These are phyloP conservation scores for Ormia ochracea DNA, from an alignment of 2,888 invertebrate genomes.

Conservation along the genomic window DNA sequence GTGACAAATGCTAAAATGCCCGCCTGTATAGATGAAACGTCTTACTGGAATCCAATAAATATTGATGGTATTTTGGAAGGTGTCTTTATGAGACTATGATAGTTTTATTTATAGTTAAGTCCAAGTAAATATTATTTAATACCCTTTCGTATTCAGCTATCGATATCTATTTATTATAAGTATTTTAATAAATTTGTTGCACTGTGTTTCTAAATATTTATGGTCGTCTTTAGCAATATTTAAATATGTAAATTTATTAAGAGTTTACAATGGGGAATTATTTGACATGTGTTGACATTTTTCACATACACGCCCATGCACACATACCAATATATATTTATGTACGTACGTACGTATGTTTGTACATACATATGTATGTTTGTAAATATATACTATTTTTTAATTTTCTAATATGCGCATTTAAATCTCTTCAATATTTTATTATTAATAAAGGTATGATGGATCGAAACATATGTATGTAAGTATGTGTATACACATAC, in stretches of 20 bases:
- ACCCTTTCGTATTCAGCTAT: no score
- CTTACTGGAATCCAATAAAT: no score
- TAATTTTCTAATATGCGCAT: slow-evolving; percentile 17
- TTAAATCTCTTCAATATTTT: slow-evolving; percentile 7
- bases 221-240: not conserved
- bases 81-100: no score
- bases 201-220: not conserved
- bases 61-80: no score
- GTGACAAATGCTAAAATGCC: no score
- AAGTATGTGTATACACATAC: not conserved
- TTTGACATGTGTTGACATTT: slow-evolving; percentile 19
- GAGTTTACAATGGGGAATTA: not conserved
- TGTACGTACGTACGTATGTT: no score
- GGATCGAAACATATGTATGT: not conserved
- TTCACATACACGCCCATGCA: no score
- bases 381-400: no score
- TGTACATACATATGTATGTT: not conserved
- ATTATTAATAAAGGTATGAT: not conserved
- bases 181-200: not conserved
- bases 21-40: no score
- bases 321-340: no score
- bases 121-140: no score
- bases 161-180: not conserved
- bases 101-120: no score
- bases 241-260: slow-evolving; percentile 11